Conservation (phyloP, 2,113 vertebrate genomes). For the Asarcornis scutulata region DNA sequence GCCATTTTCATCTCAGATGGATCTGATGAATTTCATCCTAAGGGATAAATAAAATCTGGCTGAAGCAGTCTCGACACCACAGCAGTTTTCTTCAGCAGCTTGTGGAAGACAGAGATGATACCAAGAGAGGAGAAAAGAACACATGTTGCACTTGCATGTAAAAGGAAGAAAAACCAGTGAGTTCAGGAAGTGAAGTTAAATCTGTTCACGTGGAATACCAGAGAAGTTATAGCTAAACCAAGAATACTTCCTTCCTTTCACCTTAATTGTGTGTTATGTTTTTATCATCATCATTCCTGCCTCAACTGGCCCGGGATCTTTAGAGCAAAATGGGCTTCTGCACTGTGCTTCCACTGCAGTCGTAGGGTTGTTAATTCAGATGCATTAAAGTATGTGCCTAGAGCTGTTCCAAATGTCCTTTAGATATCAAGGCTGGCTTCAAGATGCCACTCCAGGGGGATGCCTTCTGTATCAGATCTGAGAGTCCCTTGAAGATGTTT, state of each 20-base stretch:
- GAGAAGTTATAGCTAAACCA: neutral
- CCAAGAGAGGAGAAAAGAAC: neutral
- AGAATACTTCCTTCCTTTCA: neutral
- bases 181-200: neutral
- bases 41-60: neutral
- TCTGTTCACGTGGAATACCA: neutral
- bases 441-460: neutral
- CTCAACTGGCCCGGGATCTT: neutral
- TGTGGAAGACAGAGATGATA: neutral
- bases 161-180: neutral
- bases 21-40: neutral
- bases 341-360: neutral
- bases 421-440: neutral
- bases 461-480: neutral
- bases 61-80: neutral
- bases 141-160: neutral
- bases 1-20: neutral
- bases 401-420: neutral
- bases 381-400: neutral
- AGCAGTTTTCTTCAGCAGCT: neutral
- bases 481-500: neutral
- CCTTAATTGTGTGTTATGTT: rapidly evolving
- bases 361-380: neutral
- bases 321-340: neutral
- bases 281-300: neutral